Evolutionary conservation across 2,888 invertebrate genomes (phyloP), one percentile per base, ranked within the genome.

Genomic region (Laothoe populi): DNA sequence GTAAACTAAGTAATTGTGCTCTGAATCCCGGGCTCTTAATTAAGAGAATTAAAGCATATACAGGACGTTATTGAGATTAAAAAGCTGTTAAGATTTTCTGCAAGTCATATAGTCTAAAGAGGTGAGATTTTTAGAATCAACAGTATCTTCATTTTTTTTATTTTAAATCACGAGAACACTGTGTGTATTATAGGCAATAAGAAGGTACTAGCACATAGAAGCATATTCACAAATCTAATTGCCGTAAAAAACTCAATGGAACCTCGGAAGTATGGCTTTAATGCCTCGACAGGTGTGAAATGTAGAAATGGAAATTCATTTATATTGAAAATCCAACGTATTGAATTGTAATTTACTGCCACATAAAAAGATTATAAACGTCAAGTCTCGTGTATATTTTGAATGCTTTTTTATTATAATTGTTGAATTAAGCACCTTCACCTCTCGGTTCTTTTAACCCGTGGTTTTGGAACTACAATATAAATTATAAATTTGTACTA

Each of bases 251-350:
- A 16, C 8, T 16, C 4, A 53, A 10, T 16, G 31, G 31, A 31
- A 53, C 19, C 31, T 19, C 35, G 53, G 53, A 53, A 53, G 53
- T 53, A 10, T 53, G 35, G 31, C 19, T 53, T 53, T 53, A 53
- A 53, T 19, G 53, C 35, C 49, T 35, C 31, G 53, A 53, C 53
- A 53, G 53, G 53, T 53, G 53, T 53, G 48, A 48, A 48, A 48
- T n/a, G 16, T 53, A 19, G 53, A 11, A 35, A 53, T 53, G 53
- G 31, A 53, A 53, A 35, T 53, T 48, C n/a, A 48, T 48, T 53
- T 53, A 35, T 53, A 53, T 35, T 19, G 53, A 53, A 53, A 53
- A 53, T n/a, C 24, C 31, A 19, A 35, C 35, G 19, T 53, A 53
- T 53, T 53, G 11, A 16, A 53, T 53, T 53, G 19, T 31, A 53